Base-by-base conservation (phyloP, 2,888 invertebrate genomes). In the Scrobipalpa atriplicella region DNA sequence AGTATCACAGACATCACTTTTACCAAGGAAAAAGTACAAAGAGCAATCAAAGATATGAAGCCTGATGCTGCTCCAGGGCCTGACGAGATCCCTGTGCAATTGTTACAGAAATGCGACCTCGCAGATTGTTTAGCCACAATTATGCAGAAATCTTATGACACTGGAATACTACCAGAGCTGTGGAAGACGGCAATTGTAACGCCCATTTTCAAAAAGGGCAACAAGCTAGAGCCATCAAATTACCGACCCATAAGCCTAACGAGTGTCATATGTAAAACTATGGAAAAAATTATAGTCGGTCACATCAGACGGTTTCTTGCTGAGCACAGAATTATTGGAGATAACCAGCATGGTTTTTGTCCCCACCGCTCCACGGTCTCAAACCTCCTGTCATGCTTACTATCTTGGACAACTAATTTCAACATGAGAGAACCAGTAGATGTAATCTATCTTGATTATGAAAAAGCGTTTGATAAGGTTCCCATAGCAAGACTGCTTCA, bases 71-170 rank as follows among this genome's bases (percentile, higher is more conserved):
- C 60, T 9, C 60, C 60, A 13, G 60, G 60, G 29, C 60, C 60
- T 16, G 60, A 60, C 39, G 39, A 60, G 1, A 38, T 60, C 2
- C 38, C 60, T 38, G 16, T 11, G 38, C n/a, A 6, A 13, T 1
- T 60, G 16, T 7, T 60, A 38, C 60, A 60, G 60, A 60, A 60
- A 38, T 60, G 60, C 16, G 16, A 60, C 39, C 16, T 60, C 1
- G 16, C 36, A 16, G n/a, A 36, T 1, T 7, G 16, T 1, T 39
- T 60, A 16, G 9, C 60, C 3, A 16, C 2, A 11, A 16, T 60
- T 7, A 60, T 60, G 60, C 39, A n/a, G n/a, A 38, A 29, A 0
- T 38, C 60, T 9, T 56, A 38, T 38, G 16, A 60, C 29, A 60
- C 56, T 29, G 56, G 29, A 11, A 29, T 29, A 16, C n/a, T 56